Conservation (phyloP, 2,888 invertebrate genomes). For the Limnephilus auricula region DNA sequence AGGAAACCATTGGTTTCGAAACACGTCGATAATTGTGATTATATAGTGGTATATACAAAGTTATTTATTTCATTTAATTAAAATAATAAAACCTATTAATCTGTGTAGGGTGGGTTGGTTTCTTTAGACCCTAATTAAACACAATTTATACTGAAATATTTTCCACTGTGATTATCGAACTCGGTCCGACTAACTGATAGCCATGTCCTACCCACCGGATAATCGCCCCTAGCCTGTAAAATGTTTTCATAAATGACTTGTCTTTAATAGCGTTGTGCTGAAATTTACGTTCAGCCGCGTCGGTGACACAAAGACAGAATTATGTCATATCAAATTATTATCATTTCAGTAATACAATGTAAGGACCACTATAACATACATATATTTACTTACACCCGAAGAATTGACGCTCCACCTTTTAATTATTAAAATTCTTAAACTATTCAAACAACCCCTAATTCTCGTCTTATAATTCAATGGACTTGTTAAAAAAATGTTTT, state of each 20-base stretch:
- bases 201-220: background rate
- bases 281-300: no score
- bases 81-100: background rate
- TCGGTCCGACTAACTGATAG: background rate
- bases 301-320: background rate
- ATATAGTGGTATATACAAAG: no score
- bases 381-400: no score
- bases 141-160: background rate
- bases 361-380: background rate
- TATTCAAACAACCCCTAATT: background rate
- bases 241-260: no score
- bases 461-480: no score
- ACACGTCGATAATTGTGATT: no score
- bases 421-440: background rate
- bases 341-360: background rate
- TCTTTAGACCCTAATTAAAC: no score
- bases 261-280: no score
- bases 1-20: no score
- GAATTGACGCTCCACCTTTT: background rate
- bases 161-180: background rate
- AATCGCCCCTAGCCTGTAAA: no score
- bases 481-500: background rate
- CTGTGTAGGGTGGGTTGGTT: no score
- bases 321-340: background rate
- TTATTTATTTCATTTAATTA: no score